Evolutionary conservation across 2,888 invertebrate species (phyloP), one percentile per base, ranked within the genome.

Genomic region (Lasioglossum figueresi): DNA sequence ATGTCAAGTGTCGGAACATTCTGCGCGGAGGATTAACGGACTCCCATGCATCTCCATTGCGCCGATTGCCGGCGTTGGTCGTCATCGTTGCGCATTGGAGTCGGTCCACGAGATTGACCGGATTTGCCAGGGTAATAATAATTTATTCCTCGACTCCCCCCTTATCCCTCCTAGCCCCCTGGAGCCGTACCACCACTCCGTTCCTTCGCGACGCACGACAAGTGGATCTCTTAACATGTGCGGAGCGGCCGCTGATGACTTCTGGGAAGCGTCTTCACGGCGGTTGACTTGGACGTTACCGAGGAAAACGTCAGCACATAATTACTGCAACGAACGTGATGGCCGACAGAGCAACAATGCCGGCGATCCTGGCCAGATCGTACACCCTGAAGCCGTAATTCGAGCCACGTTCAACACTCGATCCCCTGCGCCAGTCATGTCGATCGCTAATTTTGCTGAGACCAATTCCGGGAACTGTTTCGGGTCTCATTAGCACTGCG

Each of bases 221-320:
- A 90, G 88, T 90, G 90, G 88, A 89, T 91, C 91, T 90, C 87
- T 90, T 89, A 91, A 88, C 89, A 84, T 88, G 88, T 84, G 90
- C 85, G 90, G 88, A 91, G 88, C 86, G 89, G 82, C 83, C 88
- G 82, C 89, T 92, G 92, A 92, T 92, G 91, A 92, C 89, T 94
- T 94, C 93, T 93, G 81, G 91, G 93, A 93, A 94, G 88, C 87
- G 91, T 89, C 92, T 93, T 93, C 92, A 90, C 92, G 91, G 86
- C 91, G 83, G 88, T 85, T 90, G 90, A 83, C 89, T 89, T 87
- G 87, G 74, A 88, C 80, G 83, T 87, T 84, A 82, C 87, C 90
- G 91, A 91, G 92, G 92, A 92, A 92, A 93, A 92, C 93, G 91
- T 93, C 92, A 91, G 92, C 92, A 90, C 93, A 90, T 93, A 93